Base-by-base conservation (phyloP, 2,888 invertebrate genomes). In the Heliconius hortense region DNA sequence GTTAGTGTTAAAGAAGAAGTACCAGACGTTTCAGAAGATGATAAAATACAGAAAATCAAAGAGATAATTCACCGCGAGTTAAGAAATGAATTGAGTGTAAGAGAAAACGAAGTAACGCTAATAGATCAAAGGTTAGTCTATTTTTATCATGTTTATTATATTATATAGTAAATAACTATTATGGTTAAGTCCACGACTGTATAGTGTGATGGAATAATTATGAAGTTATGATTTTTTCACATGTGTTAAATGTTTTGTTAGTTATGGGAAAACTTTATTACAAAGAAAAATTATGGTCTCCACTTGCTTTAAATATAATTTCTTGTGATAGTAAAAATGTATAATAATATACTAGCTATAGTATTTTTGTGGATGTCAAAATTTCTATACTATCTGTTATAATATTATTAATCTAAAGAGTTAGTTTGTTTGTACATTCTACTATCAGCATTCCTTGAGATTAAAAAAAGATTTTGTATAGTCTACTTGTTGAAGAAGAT, bases 61-160 rank as follows among this genome's bases (percentile, higher is more conserved):
- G 89, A 93, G 39, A 96, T 97, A 72, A 95, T 98, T 48, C 94
- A 95, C 80, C 94, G 94, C 76, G 97, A 97, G 88, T 97, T 98
- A 90, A 92, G 95, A 66, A 94, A 94, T 69, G 97, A 98, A 87
- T 91, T 97, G 18, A 91, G 94, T 69, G 85, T 91, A 2, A 96
- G 97, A 83, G 96, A 97, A 85, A 94, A 95, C 74, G 97, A 97
- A 90, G 91, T 97, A 21, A 93, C 95, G 78, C 90, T 95, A 72
- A 96, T 97, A 76, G 96, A 97, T 84, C 95, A 95, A 78, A 94
- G 95, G 88, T 94, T 96, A 81, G 94, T 92, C 66, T 75, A 75
- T n/a, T 31, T 53, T 48, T n/a, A 56, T 56, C 53, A 21, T 56
- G 3, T 31, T 48, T 70, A 48, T 53, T 60, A 43, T 56, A 43